Percentiles rank a stretch among this genome's conserved stretches.
Evolutionary conservation across 2,888 invertebrate genomes (phyloP).

Genomic region (Teleiodes luculella): DNA sequence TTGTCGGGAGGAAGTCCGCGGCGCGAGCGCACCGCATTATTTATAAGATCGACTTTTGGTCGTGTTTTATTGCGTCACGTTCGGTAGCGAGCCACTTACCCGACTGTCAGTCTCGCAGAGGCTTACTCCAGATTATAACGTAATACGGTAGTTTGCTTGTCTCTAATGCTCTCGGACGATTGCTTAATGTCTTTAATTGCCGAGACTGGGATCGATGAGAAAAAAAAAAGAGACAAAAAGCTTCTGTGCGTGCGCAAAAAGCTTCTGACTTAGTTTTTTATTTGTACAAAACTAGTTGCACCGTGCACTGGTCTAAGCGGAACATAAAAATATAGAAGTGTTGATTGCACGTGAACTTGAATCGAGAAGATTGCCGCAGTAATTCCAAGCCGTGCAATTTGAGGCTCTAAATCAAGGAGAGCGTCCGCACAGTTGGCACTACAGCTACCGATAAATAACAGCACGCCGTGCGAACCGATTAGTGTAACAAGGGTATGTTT

Average conservation of each 20-base stretch:
- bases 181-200: slow-evolving; percentile 68
- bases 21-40: slow-evolving; percentile 63
- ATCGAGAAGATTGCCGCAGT: slow-evolving; percentile 48
- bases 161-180: slow-evolving; percentile 57
- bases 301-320: slow-evolving; percentile 7
- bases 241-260: slow-evolving; percentile 10
- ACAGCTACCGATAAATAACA: slow-evolving; percentile 74
- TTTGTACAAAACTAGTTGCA: slow-evolving; percentile 12
- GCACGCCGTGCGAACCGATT: slow-evolving; percentile 52
- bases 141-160: slow-evolving; percentile 73
- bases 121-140: slow-evolving; percentile 73
- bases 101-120: slow-evolving; percentile 62
- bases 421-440: slow-evolving; percentile 39
- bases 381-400: slow-evolving; percentile 67
- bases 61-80: slow-evolving; percentile 53
- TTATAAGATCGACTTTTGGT: slow-evolving; percentile 66
- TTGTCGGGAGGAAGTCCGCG: slow-evolving; percentile 69
- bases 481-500: slow-evolving; percentile 64
- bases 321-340: slow-evolving; percentile 31
- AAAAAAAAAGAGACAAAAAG: slow-evolving; percentile 29
- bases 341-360: slow-evolving; percentile 50
- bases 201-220: slow-evolving; percentile 33
- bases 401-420: slow-evolving; percentile 68
- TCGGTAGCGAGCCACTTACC: slow-evolving; percentile 66
- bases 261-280: background rate